These are phyloP conservation scores for Timema cristinae DNA, from an alignment of 2,888 invertebrate species.

Conservation along the genomic window DNA sequence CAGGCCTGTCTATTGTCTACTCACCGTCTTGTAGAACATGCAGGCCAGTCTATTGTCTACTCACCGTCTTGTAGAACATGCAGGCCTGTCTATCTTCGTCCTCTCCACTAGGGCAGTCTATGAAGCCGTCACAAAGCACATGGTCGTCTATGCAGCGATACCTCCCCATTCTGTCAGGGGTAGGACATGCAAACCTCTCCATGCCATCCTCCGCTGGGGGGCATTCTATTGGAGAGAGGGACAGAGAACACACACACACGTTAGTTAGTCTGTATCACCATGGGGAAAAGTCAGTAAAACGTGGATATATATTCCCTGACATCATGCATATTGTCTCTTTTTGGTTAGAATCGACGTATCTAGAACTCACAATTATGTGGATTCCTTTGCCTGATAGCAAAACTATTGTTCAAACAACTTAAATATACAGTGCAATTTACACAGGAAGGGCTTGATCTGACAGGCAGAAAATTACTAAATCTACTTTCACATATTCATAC, in stretches of 20 bases:
- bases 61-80: constrained; percentile 97
- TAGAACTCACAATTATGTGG: no score
- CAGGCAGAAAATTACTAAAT: no score
- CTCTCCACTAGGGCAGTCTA: constrained; percentile 89
- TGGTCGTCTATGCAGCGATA: constrained; percentile 95
- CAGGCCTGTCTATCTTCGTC: constrained; percentile 91
- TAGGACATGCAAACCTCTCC: constrained; percentile 92
- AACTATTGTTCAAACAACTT: no score
- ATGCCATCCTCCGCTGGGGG: constrained; percentile 83
- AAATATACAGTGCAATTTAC: no score
- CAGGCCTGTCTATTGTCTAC: constrained; percentile 73
- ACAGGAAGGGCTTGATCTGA: no score
- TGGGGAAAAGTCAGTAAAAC: no score
- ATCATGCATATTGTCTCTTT: no score
- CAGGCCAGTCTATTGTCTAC: constrained; percentile 85
- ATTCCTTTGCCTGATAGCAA: no score
- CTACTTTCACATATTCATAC: no score
- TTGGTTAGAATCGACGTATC: no score
- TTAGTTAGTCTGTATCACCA: not conserved
- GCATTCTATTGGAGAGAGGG: constrained; percentile 63
- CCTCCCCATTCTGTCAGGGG: constrained; percentile 84
- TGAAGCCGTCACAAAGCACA: constrained; percentile 90
- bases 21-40: constrained; percentile 97
- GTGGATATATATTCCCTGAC: no score
- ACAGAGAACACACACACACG: constrained; percentile 39